phyloP scores from a whole-genome alignment of 2,888 invertebrate species.

The Hartigia nigra region DNA sequence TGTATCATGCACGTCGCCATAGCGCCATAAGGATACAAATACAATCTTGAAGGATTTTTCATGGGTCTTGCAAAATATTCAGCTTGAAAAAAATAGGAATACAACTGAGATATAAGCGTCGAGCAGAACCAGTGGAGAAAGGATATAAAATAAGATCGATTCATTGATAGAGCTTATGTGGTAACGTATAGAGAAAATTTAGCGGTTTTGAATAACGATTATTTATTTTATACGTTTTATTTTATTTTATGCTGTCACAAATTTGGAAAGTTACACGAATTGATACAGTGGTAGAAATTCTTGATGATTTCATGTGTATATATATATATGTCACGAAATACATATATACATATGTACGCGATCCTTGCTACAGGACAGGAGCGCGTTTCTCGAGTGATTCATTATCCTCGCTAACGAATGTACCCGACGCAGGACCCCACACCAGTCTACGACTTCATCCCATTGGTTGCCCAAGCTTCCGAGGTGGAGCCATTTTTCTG shows the following conservation, averaged over 20 bases:
- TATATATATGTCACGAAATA: not conserved
- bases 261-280: not conserved
- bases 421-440: conserved; percentile 23
- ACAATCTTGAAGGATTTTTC: not conserved
- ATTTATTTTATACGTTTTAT: not conserved
- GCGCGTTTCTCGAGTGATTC: conserved; percentile 49
- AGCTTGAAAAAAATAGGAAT: not conserved
- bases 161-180: not conserved
- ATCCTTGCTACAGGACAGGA: conserved; percentile 25
- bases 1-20: conserved; percentile 1
- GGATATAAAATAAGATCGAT: not conserved
- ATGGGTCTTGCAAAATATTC: not conserved
- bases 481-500: conserved; percentile 56
- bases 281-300: not conserved
- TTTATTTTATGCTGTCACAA: not conserved
- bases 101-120: not conserved
- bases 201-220: not conserved
- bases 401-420: conserved; percentile 58
- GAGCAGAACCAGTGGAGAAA: not conserved
- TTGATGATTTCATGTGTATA: not conserved
- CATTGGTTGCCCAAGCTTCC: conserved; percentile 35
- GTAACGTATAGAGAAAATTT: not conserved
- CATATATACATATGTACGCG: not conserved
- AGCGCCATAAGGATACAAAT: not conserved
- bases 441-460: conserved; percentile 50